Conservation (phyloP, 2,888 invertebrate species). For the Clivina fossor region DNA sequence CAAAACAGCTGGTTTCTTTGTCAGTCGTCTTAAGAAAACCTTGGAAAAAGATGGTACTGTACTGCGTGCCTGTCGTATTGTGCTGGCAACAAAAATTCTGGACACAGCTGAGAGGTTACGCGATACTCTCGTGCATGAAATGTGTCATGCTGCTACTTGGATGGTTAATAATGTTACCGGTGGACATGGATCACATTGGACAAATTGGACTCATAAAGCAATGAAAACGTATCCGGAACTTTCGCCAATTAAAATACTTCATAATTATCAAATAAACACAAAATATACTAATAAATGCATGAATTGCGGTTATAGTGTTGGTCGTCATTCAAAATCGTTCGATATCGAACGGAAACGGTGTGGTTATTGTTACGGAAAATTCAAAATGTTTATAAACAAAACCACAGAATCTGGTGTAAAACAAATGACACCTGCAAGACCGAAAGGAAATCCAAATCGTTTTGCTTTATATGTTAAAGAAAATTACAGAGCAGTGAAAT, state of each 20-base stretch:
- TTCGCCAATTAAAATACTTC: constrained; percentile 79
- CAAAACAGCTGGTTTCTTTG: constrained; percentile 77
- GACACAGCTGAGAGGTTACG: constrained; percentile 79
- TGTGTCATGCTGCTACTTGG: constrained; percentile 96
- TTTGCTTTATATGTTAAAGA: constrained; percentile 75
- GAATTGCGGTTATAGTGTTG: constrained; percentile 72
- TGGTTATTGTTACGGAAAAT: constrained; percentile 72
- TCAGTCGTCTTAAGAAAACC: constrained; percentile 52
- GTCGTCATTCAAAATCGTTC: constrained; percentile 79
- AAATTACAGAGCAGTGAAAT: constrained; percentile 63
- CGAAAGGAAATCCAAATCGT: constrained; percentile 58
- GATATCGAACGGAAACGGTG: constrained; percentile 72
- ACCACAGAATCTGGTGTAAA: constrained; percentile 62
- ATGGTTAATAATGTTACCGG: constrained; percentile 72
- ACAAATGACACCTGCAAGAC: constrained; percentile 55
- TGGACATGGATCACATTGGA: constrained; percentile 86
- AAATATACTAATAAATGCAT: constrained; percentile 86
- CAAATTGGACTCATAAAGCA: constrained; percentile 75
- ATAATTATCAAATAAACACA: constrained; percentile 80
- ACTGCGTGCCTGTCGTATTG: constrained; percentile 65
- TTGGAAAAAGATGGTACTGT: constrained; percentile 50
- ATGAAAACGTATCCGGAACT: constrained; percentile 73
- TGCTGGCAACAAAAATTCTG: constrained; percentile 81
- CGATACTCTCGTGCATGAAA: constrained; percentile 90
- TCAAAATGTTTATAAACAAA: constrained; percentile 69